These are phyloP conservation scores for Philypnodon macrostomus DNA, from an alignment of 2,797 vertebrate species.

Conservation along the genomic window DNA sequence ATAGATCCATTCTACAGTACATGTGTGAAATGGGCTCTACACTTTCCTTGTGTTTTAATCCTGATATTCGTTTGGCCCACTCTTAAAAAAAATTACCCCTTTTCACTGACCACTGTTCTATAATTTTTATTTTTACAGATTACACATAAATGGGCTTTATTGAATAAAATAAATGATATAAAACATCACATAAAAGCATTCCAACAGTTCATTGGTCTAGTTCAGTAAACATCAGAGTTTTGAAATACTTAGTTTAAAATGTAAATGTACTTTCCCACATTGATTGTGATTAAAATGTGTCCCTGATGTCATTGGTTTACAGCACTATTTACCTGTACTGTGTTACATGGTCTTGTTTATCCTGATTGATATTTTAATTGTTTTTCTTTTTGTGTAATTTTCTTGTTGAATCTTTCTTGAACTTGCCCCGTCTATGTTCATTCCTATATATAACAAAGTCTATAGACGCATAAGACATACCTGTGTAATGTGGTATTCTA, in stretches of 20 bases:
- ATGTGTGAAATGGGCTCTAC: conserved; percentile 50
- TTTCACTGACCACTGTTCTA: neutral
- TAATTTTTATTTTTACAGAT: neutral
- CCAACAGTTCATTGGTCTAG: too few relatives aligned
- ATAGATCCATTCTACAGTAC: conserved; percentile 21
- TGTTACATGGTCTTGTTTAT: neutral
- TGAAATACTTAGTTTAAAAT: too few relatives aligned
- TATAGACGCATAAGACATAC: conserved; percentile 42
- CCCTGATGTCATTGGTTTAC: too few relatives aligned
- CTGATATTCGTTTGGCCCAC: conserved; percentile 13
- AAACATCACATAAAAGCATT: too few relatives aligned
- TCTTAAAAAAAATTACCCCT: neutral
- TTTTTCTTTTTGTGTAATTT: conserved; percentile 34
- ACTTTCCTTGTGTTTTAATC: conserved; percentile 11
- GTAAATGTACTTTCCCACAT: too few relatives aligned
- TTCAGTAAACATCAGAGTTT: too few relatives aligned
- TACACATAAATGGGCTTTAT: too few relatives aligned
- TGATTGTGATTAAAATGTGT: too few relatives aligned
- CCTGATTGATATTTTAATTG: conserved; percentile 10
- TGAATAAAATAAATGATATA: too few relatives aligned
- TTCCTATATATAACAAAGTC: conserved; percentile 27
- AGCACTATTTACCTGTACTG: too few relatives aligned
- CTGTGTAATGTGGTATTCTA: conserved; percentile 74
- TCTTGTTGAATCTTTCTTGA: conserved; percentile 11
- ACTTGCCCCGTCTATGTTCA: too few relatives aligned